Evolutionary conservation across 2,888 invertebrate genomes (phyloP).

Genomic region (Cosmia trapezina): DNA sequence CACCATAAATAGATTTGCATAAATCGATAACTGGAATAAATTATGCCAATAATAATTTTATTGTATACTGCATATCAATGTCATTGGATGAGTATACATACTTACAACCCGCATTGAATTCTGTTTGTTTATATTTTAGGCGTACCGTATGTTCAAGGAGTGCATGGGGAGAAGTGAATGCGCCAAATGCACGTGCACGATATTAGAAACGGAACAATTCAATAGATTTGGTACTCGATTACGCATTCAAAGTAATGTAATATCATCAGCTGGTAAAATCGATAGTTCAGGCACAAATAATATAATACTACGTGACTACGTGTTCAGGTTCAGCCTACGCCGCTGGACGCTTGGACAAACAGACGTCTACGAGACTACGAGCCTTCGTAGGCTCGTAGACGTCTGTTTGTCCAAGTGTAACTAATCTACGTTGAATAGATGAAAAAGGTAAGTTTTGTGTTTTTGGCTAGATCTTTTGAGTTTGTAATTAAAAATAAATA

Average conservation of each 20-base stretch:
- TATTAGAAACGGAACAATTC: slow-evolving; percentile 38
- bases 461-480: background rate
- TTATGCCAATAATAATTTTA: slow-evolving; percentile 5
- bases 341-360: background rate
- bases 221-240: slow-evolving; percentile 41
- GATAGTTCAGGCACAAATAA: background rate
- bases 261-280: slow-evolving; percentile 17
- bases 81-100: slow-evolving; percentile 4
- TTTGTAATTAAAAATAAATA: no score
- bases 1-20: slow-evolving; percentile 7
- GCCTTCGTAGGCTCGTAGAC: background rate
- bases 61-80: background rate
- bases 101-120: slow-evolving; percentile 46
- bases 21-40: background rate
- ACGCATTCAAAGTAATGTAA: slow-evolving; percentile 39
- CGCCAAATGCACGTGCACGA: slow-evolving; percentile 63
- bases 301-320: no score
- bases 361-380: background rate
- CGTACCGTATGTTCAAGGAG: slow-evolving; percentile 33
- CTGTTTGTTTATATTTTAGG: slow-evolving; percentile 37
- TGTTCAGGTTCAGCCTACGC: background rate
- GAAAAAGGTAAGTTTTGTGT: background rate
- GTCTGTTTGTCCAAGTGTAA: background rate
- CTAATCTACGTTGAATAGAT: background rate
- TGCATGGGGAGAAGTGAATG: slow-evolving; percentile 49